These are phyloP conservation scores for Chouioia cunea DNA, from an alignment of 2,888 invertebrate genomes.

Conservation along the genomic window DNA sequence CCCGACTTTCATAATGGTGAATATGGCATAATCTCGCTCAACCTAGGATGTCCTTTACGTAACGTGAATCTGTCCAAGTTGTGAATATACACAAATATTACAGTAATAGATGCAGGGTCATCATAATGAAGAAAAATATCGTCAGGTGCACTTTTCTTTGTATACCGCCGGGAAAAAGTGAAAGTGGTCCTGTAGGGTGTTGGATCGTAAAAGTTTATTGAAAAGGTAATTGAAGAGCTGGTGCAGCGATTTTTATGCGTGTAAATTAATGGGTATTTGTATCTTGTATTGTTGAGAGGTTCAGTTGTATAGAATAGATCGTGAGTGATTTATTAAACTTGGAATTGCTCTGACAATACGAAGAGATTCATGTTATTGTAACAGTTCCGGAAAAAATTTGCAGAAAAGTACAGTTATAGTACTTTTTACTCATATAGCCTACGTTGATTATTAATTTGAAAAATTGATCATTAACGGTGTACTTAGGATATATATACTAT, in stretches of 20 bases:
- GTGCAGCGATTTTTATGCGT: no score
- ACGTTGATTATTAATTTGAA: no score
- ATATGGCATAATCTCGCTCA: conserved; percentile 32
- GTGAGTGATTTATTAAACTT: no score
- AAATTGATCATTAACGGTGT: no score
- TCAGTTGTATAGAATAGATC: no score
- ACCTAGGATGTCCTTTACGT: conserved; percentile 46
- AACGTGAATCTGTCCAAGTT: conserved; percentile 24
- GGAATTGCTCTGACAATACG: not conserved
- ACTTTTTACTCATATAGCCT: no score
- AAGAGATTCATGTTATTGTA: not conserved
- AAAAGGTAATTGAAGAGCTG: not conserved
- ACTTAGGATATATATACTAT: no score
- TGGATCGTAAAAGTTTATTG: conserved; percentile 4
- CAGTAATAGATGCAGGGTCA: conserved; percentile 41
- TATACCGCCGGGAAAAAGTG: conserved; percentile 18
- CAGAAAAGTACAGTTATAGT: no score
- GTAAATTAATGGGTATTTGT: no score
- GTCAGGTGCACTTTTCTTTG: not conserved
- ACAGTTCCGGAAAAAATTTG: not conserved
- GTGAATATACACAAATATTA: conserved; percentile 40
- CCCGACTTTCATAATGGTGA: conserved; percentile 39
- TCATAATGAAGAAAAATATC: not conserved
- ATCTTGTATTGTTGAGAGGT: no score
- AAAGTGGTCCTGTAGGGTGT: conserved; percentile 20